phyloP scores from a whole-genome alignment of 2,888 invertebrate genomes.

The Andrena praecox region DNA sequence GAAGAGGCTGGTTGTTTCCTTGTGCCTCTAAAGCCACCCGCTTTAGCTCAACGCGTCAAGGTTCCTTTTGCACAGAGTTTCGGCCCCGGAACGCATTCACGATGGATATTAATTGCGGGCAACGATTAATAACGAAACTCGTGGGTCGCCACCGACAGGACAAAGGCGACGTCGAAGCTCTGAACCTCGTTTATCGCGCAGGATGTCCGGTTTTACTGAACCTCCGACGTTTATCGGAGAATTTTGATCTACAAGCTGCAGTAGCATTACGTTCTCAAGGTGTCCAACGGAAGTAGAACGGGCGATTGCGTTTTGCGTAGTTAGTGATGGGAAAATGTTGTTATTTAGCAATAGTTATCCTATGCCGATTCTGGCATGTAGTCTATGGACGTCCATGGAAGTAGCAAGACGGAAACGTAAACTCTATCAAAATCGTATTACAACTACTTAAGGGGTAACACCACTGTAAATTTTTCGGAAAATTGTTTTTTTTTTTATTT shows the following conservation, averaged over 20 bases:
- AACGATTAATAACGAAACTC: constrained; percentile 37
- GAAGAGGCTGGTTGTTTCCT: constrained; percentile 58
- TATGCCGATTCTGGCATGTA: too few relatives aligned
- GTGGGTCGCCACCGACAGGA: neutral
- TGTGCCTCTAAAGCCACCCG: constrained; percentile 15
- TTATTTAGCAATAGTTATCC: too few relatives aligned
- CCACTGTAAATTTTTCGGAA: too few relatives aligned
- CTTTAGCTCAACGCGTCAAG: constrained; percentile 22
- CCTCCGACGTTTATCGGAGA: neutral
- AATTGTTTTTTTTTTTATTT: too few relatives aligned
- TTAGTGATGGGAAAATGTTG: too few relatives aligned
- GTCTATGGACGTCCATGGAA: too few relatives aligned
- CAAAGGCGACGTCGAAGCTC: constrained; percentile 10
- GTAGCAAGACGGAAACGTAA: too few relatives aligned
- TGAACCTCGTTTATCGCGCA: neutral
- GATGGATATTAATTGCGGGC: constrained; percentile 52
- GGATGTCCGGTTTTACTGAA: constrained; percentile 2
- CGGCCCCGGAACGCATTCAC: constrained; percentile 30
- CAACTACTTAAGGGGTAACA: too few relatives aligned
- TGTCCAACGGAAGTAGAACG: too few relatives aligned
- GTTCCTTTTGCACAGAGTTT: constrained; percentile 42
- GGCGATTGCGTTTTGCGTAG: too few relatives aligned
- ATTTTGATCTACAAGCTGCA: neutral
- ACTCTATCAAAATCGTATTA: too few relatives aligned
- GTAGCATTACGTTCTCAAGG: too few relatives aligned